Percentiles rank a stretch among this genome's conserved stretches.
Conservation (phyloP, 1,140 invertebrate genomes). For the Aphis gossypii region DNA sequence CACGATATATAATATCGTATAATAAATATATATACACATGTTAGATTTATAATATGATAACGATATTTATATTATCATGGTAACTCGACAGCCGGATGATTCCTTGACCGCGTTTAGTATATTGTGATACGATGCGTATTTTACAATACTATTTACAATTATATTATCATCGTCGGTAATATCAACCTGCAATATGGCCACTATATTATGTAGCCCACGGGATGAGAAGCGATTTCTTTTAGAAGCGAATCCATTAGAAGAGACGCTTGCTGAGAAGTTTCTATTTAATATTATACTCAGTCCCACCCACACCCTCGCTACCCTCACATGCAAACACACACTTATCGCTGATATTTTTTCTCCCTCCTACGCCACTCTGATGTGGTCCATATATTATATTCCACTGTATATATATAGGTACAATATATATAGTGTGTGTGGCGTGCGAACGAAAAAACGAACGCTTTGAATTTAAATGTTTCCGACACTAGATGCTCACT, state of each 20-base stretch:
- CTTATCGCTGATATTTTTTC: not conserved
- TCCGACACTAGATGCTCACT: not conserved
- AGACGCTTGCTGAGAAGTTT: slow-evolving; percentile 2
- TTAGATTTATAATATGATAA: too few species aligned
- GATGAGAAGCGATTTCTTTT: not conserved
- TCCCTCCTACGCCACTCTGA: not conserved
- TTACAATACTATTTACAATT: not conserved
- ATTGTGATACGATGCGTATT: not conserved
- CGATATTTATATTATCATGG: not conserved
- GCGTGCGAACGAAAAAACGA: not conserved
- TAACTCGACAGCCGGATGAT: not conserved
- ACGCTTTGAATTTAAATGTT: slow-evolving; percentile 33
- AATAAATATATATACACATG: too few species aligned
- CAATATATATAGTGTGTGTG: too few species aligned
- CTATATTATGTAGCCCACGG: not conserved
- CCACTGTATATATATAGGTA: not conserved
- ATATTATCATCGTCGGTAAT: not conserved
- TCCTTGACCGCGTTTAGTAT: not conserved
- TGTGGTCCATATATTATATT: not conserved
- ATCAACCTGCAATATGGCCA: not conserved
- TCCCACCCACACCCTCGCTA: not conserved
- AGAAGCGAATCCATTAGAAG: slow-evolving; percentile 15
- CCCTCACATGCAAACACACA: too few species aligned
- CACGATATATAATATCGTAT: not conserved
- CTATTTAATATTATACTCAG: not conserved